Conservation (phyloP, 2,888 invertebrate genomes). For the Drosophila picticornis region DNA sequence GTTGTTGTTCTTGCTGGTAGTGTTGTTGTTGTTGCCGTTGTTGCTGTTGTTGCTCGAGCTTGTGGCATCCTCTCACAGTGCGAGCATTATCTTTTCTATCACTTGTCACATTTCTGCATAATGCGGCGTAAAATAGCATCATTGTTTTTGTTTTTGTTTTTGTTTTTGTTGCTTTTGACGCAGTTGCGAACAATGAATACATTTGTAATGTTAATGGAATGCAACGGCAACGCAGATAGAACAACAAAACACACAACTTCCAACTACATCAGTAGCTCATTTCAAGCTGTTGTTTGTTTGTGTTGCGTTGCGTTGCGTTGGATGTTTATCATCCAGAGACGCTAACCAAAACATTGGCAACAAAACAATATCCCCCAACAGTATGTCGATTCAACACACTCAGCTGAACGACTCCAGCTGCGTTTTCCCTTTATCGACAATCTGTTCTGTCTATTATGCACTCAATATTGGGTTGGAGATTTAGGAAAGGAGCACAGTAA, state of each 20-base stretch:
- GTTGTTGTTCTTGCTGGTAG: not conserved
- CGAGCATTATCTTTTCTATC: slow-evolving; percentile 77
- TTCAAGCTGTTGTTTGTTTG: slow-evolving; percentile 62
- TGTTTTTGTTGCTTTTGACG: slow-evolving; percentile 35
- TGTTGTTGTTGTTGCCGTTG: not conserved
- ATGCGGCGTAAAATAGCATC: slow-evolving; percentile 66
- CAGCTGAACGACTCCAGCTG: not conserved
- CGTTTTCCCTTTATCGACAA: slow-evolving; percentile 1
- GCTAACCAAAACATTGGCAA: slow-evolving; percentile 17
- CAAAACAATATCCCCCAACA: slow-evolving; percentile 16
- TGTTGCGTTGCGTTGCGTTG: slow-evolving; percentile 34
- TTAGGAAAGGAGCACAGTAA: not conserved
- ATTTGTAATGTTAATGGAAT: slow-evolving; percentile 71
- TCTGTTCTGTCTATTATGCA: slow-evolving; percentile 2
- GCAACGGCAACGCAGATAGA: slow-evolving; percentile 41
- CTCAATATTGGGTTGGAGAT: not conserved
- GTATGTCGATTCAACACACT: slow-evolving; percentile 5
- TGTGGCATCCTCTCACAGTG: slow-evolving; percentile 37
- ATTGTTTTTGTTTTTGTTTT: slow-evolving; percentile 52
- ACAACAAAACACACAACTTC: slow-evolving; percentile 31
- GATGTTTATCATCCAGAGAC: slow-evolving; percentile 55
- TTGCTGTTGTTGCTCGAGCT: slow-evolving; percentile 33
- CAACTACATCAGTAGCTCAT: slow-evolving; percentile 47
- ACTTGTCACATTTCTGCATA: slow-evolving; percentile 79
- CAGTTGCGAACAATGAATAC: slow-evolving; percentile 62